A percentile compares a stretch with the other conserved stretches of the same genome.
phyloP scores from a whole-genome alignment of 2,888 invertebrate genomes.

The Agonopterix subpropinquella region DNA sequence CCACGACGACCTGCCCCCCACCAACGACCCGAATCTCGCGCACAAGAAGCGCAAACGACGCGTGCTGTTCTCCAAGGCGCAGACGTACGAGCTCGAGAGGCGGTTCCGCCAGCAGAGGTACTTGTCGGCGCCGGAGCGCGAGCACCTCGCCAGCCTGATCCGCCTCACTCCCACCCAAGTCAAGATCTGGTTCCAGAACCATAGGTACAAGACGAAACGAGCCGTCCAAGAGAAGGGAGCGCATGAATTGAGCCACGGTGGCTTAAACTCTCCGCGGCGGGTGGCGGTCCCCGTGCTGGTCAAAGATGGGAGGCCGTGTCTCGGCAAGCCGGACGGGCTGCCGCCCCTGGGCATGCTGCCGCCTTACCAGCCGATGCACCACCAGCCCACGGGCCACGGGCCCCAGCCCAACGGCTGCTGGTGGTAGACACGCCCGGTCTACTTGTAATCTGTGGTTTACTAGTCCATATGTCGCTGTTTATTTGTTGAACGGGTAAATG shows the following conservation, averaged over 20 bases:
- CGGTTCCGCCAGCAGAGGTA: constrained; percentile 97
- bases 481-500: constrained; percentile 14
- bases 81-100: constrained; percentile 96
- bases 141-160: constrained; percentile 96
- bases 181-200: constrained; percentile 99
- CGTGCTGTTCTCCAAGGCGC: constrained; percentile 97
- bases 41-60: constrained; percentile 96
- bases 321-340: constrained; percentile 75
- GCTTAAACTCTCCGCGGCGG: constrained; percentile 88
- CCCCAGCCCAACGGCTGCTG: constrained; percentile 67
- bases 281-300: constrained; percentile 97
- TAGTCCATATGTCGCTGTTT: constrained; percentile 43
- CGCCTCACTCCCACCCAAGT: constrained; percentile 97
- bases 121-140: constrained; percentile 97
- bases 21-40: constrained; percentile 60
- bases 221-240: constrained; percentile 95
- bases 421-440: constrained; percentile 57
- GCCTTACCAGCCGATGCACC: constrained; percentile 65
- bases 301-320: constrained; percentile 94
- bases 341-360: constrained; percentile 68
- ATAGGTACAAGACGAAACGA: constrained; percentile 99
- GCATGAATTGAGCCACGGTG: constrained; percentile 80
- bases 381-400: constrained; percentile 53
- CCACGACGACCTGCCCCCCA: constrained; percentile 57
- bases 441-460: constrained; percentile 36